phyloP scores from a whole-genome alignment of 2,113 vertebrate genomes.

The Aramus guarauna region DNA sequence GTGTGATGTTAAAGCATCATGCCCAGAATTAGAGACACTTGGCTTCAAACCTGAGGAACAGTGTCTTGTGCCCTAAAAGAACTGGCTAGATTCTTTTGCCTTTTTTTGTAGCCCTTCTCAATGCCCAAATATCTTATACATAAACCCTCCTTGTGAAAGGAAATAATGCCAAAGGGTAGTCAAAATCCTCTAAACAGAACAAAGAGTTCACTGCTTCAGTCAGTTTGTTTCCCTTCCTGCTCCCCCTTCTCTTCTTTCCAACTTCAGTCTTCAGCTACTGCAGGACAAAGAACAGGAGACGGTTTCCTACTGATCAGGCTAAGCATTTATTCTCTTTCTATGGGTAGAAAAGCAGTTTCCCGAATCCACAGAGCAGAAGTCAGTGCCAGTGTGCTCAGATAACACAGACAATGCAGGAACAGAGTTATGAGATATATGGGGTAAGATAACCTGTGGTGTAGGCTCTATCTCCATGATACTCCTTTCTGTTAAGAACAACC shows the following conservation, averaged over 20 bases:
- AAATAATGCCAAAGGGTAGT: conserved; percentile 6
- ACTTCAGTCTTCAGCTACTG: neutral
- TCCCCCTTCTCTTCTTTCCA: neutral
- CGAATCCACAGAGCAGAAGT: neutral
- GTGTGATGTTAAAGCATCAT: neutral
- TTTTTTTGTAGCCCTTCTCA: neutral
- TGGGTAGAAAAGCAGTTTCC: neutral
- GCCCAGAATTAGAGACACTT: neutral
- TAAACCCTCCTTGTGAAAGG: conserved; percentile 19
- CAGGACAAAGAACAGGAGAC: neutral
- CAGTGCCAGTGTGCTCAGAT: neutral
- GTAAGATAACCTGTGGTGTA: too few species aligned
- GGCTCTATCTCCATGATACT: neutral
- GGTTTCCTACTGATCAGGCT: neutral
- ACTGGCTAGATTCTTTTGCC: neutral
- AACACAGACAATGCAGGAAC: neutral
- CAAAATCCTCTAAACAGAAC: conserved; percentile 11
- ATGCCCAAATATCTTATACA: neutral
- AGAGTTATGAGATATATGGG: neutral
- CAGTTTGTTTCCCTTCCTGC: neutral
- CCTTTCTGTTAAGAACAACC: neutral
- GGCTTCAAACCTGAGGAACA: neutral
- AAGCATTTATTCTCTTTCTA: neutral
- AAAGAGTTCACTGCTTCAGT: neutral
- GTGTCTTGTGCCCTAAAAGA: neutral